These are phyloP conservation scores for Epizoanthus rinbou DNA, from an alignment of 92 coral and sea anemone genomes.

Conservation along the genomic window DNA sequence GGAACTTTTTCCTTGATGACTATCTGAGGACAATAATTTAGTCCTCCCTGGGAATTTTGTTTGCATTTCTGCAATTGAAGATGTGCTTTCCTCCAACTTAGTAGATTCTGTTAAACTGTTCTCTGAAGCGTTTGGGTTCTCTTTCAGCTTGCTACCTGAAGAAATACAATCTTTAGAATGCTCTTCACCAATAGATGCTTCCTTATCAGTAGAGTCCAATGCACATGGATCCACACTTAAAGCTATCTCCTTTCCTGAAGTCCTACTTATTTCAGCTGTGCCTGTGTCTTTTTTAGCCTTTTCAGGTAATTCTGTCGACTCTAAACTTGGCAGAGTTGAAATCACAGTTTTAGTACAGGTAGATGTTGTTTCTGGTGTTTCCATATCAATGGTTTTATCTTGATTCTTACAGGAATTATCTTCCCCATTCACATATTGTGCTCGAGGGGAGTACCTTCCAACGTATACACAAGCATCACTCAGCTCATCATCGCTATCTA, in stretches of 20 bases:
- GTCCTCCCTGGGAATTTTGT: background rate
- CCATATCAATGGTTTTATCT: background rate
- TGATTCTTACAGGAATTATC: background rate
- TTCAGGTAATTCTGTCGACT: background rate
- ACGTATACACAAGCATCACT: background rate
- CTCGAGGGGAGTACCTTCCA: background rate
- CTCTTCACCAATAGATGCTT: background rate
- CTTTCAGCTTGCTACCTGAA: background rate
- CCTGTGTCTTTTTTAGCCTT: background rate
- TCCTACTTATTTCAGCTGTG: background rate
- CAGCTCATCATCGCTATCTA: background rate
- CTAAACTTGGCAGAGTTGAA: background rate
- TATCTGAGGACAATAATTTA: background rate
- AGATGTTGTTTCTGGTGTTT: conserved; percentile 1
- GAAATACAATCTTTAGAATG: background rate
- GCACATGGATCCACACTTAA: background rate
- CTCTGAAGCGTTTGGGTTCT: background rate
- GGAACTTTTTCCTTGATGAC: background rate
- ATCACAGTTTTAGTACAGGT: background rate
- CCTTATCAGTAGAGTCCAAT: background rate
- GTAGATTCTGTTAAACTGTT: background rate
- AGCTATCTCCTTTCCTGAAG: background rate
- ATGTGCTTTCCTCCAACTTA: background rate
- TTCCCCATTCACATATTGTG: conserved; percentile 5
- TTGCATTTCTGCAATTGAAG: background rate